A percentile compares a stretch with the other conserved stretches of the same genome.
Evolutionary conservation across 2,888 invertebrate species (phyloP).

Genomic region (Diarsia brunnea): DNA sequence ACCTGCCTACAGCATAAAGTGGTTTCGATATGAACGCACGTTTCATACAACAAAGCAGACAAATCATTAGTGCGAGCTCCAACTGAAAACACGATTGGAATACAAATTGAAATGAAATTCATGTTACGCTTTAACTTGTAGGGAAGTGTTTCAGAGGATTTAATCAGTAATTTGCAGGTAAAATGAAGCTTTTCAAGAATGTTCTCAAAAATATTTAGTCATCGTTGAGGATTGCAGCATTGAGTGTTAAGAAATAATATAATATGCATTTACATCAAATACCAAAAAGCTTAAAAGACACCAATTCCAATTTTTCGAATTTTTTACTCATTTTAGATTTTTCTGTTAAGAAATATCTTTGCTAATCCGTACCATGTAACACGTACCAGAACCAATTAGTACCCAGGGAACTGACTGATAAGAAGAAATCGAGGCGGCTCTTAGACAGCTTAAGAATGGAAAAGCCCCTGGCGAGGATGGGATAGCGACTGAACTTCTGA

Average conservation of each 20-base stretch:
- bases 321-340: no score
- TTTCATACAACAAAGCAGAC: constrained; percentile 22
- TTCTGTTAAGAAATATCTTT: no score
- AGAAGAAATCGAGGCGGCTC: no score
- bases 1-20: background rate
- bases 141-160: background rate
- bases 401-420: no score
- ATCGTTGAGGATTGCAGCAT: background rate
- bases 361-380: no score
- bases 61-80: constrained; percentile 35
- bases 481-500: no score
- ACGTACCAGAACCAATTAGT: no score
- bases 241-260: background rate
- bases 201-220: background rate
- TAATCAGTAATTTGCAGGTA: constrained; percentile 7
- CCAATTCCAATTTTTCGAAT: no score
- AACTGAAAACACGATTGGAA: constrained; percentile 22
- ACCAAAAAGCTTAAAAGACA: background rate
- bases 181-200: constrained; percentile 6
- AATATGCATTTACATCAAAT: background rate
- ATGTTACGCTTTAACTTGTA: background rate
- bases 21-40: constrained; percentile 5
- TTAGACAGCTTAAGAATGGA: no score
- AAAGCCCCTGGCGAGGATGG: no score
- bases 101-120: constrained; percentile 40